These are phyloP conservation scores for Ricordea florida DNA, from an alignment of 92 coral and sea anemone genomes.

Conservation along the genomic window DNA sequence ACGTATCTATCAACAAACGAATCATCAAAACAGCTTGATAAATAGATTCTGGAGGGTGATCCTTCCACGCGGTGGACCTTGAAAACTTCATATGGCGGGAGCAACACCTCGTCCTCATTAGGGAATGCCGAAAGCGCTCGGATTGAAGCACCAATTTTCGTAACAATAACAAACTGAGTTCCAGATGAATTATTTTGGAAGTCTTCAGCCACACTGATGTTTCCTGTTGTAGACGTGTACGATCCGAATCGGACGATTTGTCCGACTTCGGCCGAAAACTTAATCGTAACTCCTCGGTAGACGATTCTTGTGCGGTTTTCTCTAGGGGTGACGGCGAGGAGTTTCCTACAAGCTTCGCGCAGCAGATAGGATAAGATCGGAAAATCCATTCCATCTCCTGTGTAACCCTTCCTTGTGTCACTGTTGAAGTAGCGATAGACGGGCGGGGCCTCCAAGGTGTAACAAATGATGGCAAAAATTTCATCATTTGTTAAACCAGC, in stretches of 20 bases:
- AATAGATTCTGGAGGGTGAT: conserved; percentile 33
- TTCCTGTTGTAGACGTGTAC: conserved; percentile 71
- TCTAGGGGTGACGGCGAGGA: conserved; percentile 64
- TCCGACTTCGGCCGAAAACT: conserved; percentile 62
- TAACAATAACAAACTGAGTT: conserved; percentile 69
- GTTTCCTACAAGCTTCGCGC: conserved; percentile 75
- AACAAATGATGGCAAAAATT: conserved; percentile 62
- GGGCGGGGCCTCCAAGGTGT: conserved; percentile 72
- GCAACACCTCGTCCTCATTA: conserved; percentile 69
- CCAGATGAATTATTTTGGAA: conserved; percentile 46
- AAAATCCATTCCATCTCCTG: conserved; percentile 81
- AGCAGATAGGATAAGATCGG: conserved; percentile 73
- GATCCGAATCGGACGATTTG: conserved; percentile 73
- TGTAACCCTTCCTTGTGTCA: conserved; percentile 66
- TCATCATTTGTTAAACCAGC: conserved; percentile 64
- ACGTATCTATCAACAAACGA: conserved; percentile 66
- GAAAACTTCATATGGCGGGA: conserved; percentile 70
- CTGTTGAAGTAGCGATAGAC: conserved; percentile 71
- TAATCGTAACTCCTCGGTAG: conserved; percentile 57
- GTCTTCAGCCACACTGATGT: conserved; percentile 48
- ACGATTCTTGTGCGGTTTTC: conserved; percentile 65
- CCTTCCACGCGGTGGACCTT: conserved; percentile 57
- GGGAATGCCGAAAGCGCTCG: conserved; percentile 66
- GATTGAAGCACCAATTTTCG: conserved; percentile 70
- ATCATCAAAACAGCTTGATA: conserved; percentile 64